These are phyloP conservation scores for Parauchenoglanis ngamensis DNA, from an alignment of 2,797 vertebrate genomes.

Conservation along the genomic window DNA sequence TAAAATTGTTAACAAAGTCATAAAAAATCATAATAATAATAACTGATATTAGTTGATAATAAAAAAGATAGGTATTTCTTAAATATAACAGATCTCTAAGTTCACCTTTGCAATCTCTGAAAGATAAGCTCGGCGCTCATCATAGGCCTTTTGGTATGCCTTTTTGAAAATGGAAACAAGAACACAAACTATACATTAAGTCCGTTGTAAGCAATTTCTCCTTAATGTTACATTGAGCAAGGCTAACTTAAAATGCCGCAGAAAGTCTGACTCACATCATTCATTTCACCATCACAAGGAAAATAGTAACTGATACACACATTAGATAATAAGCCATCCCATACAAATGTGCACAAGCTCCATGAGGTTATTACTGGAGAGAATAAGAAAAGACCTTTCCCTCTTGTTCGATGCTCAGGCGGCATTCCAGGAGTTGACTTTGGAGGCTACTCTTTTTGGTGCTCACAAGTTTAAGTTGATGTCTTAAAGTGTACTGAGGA, in stretches of 20 bases:
- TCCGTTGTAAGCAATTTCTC: not conserved
- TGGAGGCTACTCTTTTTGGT: constrained; percentile 80
- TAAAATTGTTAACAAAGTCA: not conserved
- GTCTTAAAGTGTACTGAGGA: constrained; percentile 78
- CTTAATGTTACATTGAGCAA: constrained; percentile 8
- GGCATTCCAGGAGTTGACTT: constrained; percentile 80
- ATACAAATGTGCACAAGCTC: not conserved
- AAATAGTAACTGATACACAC: not conserved
- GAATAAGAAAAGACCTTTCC: constrained; percentile 74
- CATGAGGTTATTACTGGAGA: not conserved
- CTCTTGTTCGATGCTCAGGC: constrained; percentile 80
- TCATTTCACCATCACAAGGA: not conserved
- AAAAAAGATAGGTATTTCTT: not conserved
- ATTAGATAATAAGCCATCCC: not conserved
- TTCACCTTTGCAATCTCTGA: constrained; percentile 85
- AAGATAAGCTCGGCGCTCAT: constrained; percentile 76
- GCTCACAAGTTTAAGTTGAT: constrained; percentile 78
- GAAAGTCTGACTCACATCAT: not conserved
- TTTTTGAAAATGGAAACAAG: constrained; percentile 61
- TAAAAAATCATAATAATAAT: not conserved
- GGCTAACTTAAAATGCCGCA: not conserved
- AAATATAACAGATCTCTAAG: not conserved
- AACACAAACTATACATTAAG: not conserved
- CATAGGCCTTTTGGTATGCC: constrained; percentile 86
- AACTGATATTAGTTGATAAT: no score